phyloP scores from a whole-genome alignment of 2,113 vertebrate genomes.

The Glareola pratincola region DNA sequence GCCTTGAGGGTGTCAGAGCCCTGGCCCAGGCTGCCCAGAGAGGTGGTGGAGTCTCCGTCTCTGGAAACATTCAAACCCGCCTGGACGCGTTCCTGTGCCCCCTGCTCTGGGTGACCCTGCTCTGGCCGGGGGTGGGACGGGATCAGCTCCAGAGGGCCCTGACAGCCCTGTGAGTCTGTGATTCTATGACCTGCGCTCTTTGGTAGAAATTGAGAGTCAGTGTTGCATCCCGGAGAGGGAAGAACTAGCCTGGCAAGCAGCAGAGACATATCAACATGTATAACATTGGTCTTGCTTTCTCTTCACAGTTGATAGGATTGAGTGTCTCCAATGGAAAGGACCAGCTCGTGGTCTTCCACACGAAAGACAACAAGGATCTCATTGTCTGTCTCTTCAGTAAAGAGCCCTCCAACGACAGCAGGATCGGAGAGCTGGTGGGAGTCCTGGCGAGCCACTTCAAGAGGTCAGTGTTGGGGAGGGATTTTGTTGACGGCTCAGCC shows the following conservation, averaged over 20 bases:
- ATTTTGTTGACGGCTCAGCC: neutral
- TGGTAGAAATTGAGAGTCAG: accelerated
- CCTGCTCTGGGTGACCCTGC: too few relatives aligned
- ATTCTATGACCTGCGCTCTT: neutral
- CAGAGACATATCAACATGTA: accelerated
- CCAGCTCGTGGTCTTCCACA: conserved; percentile 97
- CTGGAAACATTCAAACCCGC: too few relatives aligned
- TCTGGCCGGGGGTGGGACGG: too few relatives aligned
- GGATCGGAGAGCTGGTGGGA: conserved; percentile 94
- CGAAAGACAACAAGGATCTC: conserved; percentile 93
- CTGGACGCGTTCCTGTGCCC: too few relatives aligned
- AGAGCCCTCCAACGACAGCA: conserved; percentile 84
- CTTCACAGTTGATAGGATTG: conserved; percentile 86
- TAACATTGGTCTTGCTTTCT: neutral
- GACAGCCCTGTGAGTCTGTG: too few relatives aligned
- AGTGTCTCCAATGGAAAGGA: conserved; percentile 96
- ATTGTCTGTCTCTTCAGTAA: conserved; percentile 91
- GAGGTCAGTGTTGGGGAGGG: conserved; percentile 78
- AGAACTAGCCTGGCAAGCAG: neutral
- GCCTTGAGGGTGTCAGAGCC: too few relatives aligned
- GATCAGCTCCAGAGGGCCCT: too few relatives aligned
- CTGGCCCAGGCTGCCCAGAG: too few relatives aligned
- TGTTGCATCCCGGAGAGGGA: neutral
- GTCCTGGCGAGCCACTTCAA: conserved; percentile 93
- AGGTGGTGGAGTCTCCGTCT: too few relatives aligned